A percentile compares a stretch with the other conserved stretches of the same genome.
Conservation (phyloP, 1,140 invertebrate genomes). For the Pantala flavescens region DNA sequence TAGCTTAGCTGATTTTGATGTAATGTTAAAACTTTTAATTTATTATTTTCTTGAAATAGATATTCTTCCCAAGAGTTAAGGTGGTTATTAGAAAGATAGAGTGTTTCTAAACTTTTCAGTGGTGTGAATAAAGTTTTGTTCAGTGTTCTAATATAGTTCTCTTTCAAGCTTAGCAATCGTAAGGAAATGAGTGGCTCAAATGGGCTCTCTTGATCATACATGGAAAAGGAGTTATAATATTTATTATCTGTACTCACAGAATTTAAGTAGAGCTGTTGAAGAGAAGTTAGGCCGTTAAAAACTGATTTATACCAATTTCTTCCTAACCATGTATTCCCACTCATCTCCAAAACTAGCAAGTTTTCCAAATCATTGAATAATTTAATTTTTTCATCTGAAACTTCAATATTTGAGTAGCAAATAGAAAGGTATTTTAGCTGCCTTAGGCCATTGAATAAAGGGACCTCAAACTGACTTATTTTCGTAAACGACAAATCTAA, state of each 20-base stretch:
- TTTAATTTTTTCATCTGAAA: conserved; percentile 27
- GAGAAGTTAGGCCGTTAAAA: conserved; percentile 33
- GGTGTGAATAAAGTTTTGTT: background rate
- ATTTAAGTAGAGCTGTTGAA: conserved; percentile 38
- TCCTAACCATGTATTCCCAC: conserved; percentile 33
- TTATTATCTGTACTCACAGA: conserved; percentile 33
- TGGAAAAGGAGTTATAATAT: conserved; percentile 15
- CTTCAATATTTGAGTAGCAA: conserved; percentile 35
- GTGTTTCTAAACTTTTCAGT: background rate
- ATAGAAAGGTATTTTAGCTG: conserved; percentile 38
- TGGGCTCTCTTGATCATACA: background rate
- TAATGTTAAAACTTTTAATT: background rate
- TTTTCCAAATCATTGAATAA: conserved; percentile 32
- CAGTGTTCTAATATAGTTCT: background rate
- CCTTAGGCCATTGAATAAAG: conserved; percentile 31
- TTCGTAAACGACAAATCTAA: conserved; percentile 41
- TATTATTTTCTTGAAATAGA: background rate
- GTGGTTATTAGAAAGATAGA: background rate
- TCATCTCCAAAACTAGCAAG: conserved; percentile 40
- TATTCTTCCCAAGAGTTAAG: background rate
- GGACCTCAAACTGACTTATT: conserved; percentile 32
- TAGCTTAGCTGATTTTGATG: conserved; percentile 15
- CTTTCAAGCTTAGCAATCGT: background rate
- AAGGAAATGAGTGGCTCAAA: background rate
- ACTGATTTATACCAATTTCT: conserved; percentile 21